Percentiles rank a stretch among this genome's conserved stretches.
Conservation (phyloP, 1,140 invertebrate genomes). For the Calosoma granatense region DNA sequence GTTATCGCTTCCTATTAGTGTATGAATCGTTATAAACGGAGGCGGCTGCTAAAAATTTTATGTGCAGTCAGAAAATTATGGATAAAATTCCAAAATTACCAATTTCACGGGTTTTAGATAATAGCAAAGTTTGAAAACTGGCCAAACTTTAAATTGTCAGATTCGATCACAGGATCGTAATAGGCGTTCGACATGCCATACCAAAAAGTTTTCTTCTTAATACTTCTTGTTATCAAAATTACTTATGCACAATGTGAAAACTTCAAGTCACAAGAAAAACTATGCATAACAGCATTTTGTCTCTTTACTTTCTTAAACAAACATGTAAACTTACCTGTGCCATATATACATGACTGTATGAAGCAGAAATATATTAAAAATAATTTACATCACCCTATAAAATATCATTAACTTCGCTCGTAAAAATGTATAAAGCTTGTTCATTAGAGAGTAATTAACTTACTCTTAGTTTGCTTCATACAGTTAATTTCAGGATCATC, state of each 20-base stretch:
- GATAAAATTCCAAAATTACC: background rate
- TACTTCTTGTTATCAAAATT: background rate
- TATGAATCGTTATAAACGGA: background rate
- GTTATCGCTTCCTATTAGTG: background rate
- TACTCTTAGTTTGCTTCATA: too few relatives aligned
- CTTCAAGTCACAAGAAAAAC: background rate
- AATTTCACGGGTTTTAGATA: conserved; percentile 9
- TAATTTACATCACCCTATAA: background rate
- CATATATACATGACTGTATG: too few relatives aligned
- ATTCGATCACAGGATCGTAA: conserved; percentile 1
- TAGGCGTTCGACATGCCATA: background rate
- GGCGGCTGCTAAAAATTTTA: background rate
- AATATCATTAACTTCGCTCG: background rate
- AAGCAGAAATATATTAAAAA: background rate
- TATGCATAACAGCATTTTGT: background rate
- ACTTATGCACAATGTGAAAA: background rate
- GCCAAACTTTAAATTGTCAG: conserved; percentile 1
- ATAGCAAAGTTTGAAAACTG: background rate
- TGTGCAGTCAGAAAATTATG: conserved; percentile 6
- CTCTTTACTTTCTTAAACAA: too few relatives aligned
- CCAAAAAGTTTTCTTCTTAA: background rate
- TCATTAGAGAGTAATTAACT: too few relatives aligned
- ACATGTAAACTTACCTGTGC: too few relatives aligned
- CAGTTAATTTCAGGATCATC: too few relatives aligned
- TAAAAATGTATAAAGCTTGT: background rate